phyloP scores from a whole-genome alignment of 2,888 invertebrate genomes.

The Melitaea athalia region DNA sequence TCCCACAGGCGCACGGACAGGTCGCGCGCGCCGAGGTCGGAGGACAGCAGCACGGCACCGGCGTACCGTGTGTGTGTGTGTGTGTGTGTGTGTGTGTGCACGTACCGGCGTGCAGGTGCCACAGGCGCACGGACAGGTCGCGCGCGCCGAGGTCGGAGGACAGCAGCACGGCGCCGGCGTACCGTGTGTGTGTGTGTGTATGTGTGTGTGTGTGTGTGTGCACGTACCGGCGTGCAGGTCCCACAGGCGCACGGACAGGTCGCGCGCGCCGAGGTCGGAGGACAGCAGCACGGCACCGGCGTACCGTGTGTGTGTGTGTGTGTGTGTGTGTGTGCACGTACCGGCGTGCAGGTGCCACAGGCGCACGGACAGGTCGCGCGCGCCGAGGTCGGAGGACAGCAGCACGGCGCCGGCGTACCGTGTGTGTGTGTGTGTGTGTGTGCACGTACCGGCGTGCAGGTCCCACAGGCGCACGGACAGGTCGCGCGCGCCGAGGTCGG shows the following conservation, averaged over 20 bases:
- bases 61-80: constrained; percentile 87
- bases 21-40: constrained; percentile 87
- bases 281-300: constrained; percentile 88
- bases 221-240: constrained; percentile 87
- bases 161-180: constrained; percentile 84
- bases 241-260: constrained; percentile 91
- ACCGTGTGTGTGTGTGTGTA: too few species aligned
- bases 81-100: too few species aligned
- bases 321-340: constrained; percentile 48
- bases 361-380: constrained; percentile 88
- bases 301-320: not conserved
- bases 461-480: constrained; percentile 91
- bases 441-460: constrained; percentile 85
- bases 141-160: constrained; percentile 79
- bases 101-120: too few species aligned
- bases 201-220: not conserved
- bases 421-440: too few species aligned
- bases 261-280: constrained; percentile 86
- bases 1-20: constrained; percentile 91
- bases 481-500: constrained; percentile 87
- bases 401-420: constrained; percentile 84
- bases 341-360: constrained; percentile 92
- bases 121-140: too few species aligned
- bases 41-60: constrained; percentile 88
- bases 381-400: constrained; percentile 87